Base-by-base conservation (phyloP, 1,140 invertebrate genomes). In the Battus philenor region DNA sequence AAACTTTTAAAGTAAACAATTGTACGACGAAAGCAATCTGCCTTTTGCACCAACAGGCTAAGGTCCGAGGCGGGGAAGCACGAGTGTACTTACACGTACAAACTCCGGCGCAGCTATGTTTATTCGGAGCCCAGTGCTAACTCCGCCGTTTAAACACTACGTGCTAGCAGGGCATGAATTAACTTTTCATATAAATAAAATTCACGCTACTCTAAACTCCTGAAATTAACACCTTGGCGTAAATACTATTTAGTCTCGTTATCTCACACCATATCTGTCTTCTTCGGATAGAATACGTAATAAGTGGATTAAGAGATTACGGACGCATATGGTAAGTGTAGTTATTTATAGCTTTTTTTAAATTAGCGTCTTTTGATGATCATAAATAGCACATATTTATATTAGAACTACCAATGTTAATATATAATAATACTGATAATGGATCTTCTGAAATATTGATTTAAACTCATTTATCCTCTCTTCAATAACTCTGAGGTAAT, bases 131-230 rank as follows among this genome's bases (percentile, higher is more conserved):
- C 65, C 63, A 64, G 65, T 81, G 81, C 66, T 85, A 85, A 85
- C 81, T 85, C 73, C 52, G 48, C 50, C 80, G 78, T 81, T 82
- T 85, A 85, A 79, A 82, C 81, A 82, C 74, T 75, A 76, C 70
- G 68, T 74, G 74, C 78, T 74, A 79, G 77, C 69, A 74, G 64
- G 59, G 59, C 68, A 82, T 72, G 81, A 85, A 85, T 85, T 85
- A 84, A 78, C 81, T 85, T 85, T 85, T 82, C 81, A 85, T 85
- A 85, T 85, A 85, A 82, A 85, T 85, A 85, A 85, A 85, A 85
- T 85, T 85, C 78, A 85, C 81, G 81, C 69, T 67, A 73, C 81
- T 79, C 81, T 85, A 85, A 85, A 73, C 78, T 85, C 74, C 75
- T 78, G 81, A 85, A 82, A 82, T 85, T 85, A 85, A 79, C 81